Percentiles rank a stretch among this genome's conserved stretches.
These are phyloP conservation scores for Philhelius pedissequus DNA, from an alignment of 2,888 invertebrate genomes.

Conservation along the genomic window DNA sequence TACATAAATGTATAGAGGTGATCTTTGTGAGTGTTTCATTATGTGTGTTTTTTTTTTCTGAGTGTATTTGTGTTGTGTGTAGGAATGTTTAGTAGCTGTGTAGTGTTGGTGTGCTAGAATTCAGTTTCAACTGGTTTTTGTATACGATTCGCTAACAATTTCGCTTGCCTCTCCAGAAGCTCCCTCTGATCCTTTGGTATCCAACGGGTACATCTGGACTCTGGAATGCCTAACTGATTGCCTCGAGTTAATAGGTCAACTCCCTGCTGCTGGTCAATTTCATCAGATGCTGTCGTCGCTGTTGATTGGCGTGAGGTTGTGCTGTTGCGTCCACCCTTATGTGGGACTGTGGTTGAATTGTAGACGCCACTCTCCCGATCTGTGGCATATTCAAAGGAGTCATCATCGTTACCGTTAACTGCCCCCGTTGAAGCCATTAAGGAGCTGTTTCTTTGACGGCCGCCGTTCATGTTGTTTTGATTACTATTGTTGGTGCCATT, in stretches of 20 bases:
- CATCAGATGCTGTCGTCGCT: slow-evolving; percentile 47
- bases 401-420: slow-evolving; percentile 71
- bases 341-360: slow-evolving; percentile 76
- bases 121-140: slow-evolving; percentile 76
- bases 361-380: slow-evolving; percentile 78
- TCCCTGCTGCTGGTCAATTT: slow-evolving; percentile 41
- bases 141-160: slow-evolving; percentile 74
- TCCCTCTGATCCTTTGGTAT: slow-evolving; percentile 78
- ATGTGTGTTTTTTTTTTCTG: not conserved
- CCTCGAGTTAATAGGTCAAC: slow-evolving; percentile 74
- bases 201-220: slow-evolving; percentile 77
- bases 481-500: slow-evolving; percentile 61
- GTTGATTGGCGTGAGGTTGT: slow-evolving; percentile 74
- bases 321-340: slow-evolving; percentile 73
- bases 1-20: slow-evolving; percentile 5
- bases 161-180: slow-evolving; percentile 77
- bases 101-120: slow-evolving; percentile 71
- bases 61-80: slow-evolving; percentile 8
- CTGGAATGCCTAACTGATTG: slow-evolving; percentile 77
- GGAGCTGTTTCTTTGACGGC: slow-evolving; percentile 57
- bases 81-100: too few species aligned
- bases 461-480: slow-evolving; percentile 54
- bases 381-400: slow-evolving; percentile 77
- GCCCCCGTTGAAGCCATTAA: slow-evolving; percentile 35
- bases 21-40: slow-evolving; percentile 4